Evolutionary conservation across 2,113 vertebrate genomes (phyloP).

Genomic region (Phasianus colchicus): DNA sequence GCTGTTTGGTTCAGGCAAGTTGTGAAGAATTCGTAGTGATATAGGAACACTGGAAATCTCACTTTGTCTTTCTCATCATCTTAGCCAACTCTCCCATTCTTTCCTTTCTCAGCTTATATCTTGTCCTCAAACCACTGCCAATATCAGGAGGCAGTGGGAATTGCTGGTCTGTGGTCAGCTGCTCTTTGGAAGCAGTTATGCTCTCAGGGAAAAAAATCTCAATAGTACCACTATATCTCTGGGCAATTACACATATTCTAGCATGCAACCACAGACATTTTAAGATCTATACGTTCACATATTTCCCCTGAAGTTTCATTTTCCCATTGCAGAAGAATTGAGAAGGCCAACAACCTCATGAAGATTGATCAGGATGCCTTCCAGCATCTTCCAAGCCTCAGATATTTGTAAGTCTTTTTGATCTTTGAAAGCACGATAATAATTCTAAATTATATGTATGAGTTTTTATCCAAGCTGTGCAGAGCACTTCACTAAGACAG

Average conservation of each 20-base stretch:
- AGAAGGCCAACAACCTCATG: constrained; percentile 83
- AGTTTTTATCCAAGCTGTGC: not conserved
- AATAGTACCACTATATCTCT: not conserved
- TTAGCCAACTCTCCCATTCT: not conserved
- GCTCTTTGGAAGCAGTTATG: not conserved
- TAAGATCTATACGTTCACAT: not conserved
- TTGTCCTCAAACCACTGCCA: not conserved
- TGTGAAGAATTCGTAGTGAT: not conserved
- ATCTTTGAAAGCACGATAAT: not conserved
- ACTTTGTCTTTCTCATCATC: not conserved
- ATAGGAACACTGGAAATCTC: not conserved
- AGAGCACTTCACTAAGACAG: not conserved
- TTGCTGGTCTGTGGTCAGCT: not conserved
- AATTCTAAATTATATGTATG: not conserved
- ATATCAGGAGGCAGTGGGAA: not conserved
- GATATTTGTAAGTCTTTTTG: constrained; percentile 82
- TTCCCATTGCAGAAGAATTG: constrained; percentile 82
- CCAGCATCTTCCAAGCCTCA: constrained; percentile 81
- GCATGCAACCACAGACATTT: not conserved
- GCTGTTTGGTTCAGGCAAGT: not conserved
- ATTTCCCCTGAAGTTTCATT: not conserved
- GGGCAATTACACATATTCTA: not conserved
- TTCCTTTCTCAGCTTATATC: not conserved
- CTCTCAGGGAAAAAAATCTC: not conserved
- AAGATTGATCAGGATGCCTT: constrained; percentile 81